Conservation (phyloP, 2,113 vertebrate genomes). For the Lepus timidus region DNA sequence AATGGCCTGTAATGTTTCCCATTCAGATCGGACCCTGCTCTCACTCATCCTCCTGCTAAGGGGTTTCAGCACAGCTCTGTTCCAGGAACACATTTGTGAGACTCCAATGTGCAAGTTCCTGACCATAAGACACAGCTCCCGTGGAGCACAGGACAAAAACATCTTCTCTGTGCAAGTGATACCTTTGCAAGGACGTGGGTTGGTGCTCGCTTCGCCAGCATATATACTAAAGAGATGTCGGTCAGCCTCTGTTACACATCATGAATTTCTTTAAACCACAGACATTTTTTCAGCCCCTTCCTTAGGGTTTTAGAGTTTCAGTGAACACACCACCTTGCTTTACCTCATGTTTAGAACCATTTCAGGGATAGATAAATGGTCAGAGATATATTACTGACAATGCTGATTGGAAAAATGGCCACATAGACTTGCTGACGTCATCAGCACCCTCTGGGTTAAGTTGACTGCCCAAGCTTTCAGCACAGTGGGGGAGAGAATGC, state of each 20-base stretch:
- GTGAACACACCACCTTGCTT: background rate
- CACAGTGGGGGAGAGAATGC: background rate
- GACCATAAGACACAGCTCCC: background rate
- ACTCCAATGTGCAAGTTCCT: background rate
- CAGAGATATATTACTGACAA: background rate
- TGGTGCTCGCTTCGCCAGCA: too few relatives aligned
- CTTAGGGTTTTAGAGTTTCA: background rate
- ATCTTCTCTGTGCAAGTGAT: conserved; percentile 8
- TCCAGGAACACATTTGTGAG: background rate
- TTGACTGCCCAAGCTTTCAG: background rate
- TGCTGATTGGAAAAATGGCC: conserved; percentile 13
- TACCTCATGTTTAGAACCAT: conserved; percentile 12
- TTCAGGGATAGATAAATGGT: conserved; percentile 45
- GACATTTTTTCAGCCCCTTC: conserved; percentile 33
- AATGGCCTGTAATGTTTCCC: background rate
- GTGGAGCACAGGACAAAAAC: background rate
- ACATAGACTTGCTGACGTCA: background rate
- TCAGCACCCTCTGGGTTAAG: background rate
- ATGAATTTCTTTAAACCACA: conserved; percentile 34
- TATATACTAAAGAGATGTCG: background rate
- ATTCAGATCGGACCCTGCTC: background rate
- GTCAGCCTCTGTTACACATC: background rate
- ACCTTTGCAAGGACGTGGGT: background rate
- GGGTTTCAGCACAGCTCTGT: background rate
- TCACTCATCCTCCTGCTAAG: background rate